A percentile compares a stretch with the other conserved stretches of the same genome.
These are phyloP conservation scores for Silurus aristotelis DNA, from an alignment of 2,797 vertebrate species.

Conservation along the genomic window DNA sequence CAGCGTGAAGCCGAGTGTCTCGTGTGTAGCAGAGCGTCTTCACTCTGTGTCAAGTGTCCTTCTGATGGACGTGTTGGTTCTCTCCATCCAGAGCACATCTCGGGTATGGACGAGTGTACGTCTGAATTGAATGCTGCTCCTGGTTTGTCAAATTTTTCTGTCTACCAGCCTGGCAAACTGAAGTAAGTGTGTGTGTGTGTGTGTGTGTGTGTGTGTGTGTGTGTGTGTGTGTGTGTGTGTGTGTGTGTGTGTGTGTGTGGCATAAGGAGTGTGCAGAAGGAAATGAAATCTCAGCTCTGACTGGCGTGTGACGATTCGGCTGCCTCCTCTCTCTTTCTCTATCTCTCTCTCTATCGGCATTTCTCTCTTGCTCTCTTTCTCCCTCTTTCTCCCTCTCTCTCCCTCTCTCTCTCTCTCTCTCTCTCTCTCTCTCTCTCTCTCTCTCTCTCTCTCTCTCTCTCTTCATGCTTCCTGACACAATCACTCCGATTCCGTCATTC, in stretches of 20 bases:
- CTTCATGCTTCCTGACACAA: neutral
- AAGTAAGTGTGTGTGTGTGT: constrained; percentile 51
- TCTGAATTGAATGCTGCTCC: constrained; percentile 1
- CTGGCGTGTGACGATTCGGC: constrained; percentile 66
- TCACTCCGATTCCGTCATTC: constrained; percentile 1
- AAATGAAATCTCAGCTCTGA: constrained; percentile 66
- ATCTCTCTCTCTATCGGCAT: neutral
- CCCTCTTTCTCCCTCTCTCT: neutral
- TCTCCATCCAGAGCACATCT: neutral
- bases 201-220: constrained; percentile 41
- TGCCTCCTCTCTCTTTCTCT: neutral
- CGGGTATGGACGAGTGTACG: neutral
- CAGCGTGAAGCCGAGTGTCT: neutral
- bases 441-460: neutral
- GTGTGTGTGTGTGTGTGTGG: constrained; percentile 40
- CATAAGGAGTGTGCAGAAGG: constrained; percentile 62
- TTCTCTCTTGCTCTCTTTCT: too few species aligned
- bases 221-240: constrained; percentile 42
- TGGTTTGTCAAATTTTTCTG: constrained; percentile 61
- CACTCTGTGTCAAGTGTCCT: neutral
- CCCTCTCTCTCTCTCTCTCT: too few species aligned
- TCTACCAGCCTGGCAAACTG: constrained; percentile 43
- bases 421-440: neutral
- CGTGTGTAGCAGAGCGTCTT: neutral
- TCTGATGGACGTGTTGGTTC: constrained; percentile 15